Evolutionary conservation across 1,140 invertebrate species (phyloP).

Genomic region (Rhagoletis pomonella): DNA sequence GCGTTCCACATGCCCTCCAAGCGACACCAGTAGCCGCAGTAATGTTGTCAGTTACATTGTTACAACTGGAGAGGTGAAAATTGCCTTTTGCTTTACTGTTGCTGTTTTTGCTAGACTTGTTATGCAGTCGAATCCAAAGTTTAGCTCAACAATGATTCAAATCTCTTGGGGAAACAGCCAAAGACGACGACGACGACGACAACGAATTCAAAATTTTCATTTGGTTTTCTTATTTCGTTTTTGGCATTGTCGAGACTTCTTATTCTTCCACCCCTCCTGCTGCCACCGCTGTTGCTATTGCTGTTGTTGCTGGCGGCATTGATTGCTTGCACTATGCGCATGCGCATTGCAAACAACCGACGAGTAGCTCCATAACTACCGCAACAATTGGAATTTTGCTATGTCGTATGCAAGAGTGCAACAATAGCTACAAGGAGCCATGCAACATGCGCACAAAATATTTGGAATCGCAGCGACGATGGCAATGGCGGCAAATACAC

Average conservation of each 20-base stretch:
- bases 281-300: not conserved
- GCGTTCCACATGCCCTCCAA: not conserved
- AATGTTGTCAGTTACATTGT: slow-evolving; percentile 39
- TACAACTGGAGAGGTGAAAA: not conserved
- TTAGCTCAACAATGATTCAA: slow-evolving; percentile 7
- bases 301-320: not conserved
- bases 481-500: not conserved
- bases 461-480: slow-evolving; percentile 3
- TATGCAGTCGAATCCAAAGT: slow-evolving; percentile 6
- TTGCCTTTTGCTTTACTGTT: not conserved
- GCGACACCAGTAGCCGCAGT: not conserved
- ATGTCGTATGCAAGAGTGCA: slow-evolving; percentile 11
- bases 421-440: slow-evolving; percentile 1
- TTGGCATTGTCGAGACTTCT: not conserved
- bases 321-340: not conserved
- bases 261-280: too few species aligned
- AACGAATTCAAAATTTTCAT: not conserved
- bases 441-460: slow-evolving; percentile 50
- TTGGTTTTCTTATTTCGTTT: not conserved
- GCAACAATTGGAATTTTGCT: slow-evolving; percentile 40
- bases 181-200: not conserved
- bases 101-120: not conserved
- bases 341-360: not conserved
- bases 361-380: not conserved
- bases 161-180: slow-evolving; percentile 33